Base-by-base conservation (phyloP, 2,113 vertebrate genomes). In the Plecotus auritus region DNA sequence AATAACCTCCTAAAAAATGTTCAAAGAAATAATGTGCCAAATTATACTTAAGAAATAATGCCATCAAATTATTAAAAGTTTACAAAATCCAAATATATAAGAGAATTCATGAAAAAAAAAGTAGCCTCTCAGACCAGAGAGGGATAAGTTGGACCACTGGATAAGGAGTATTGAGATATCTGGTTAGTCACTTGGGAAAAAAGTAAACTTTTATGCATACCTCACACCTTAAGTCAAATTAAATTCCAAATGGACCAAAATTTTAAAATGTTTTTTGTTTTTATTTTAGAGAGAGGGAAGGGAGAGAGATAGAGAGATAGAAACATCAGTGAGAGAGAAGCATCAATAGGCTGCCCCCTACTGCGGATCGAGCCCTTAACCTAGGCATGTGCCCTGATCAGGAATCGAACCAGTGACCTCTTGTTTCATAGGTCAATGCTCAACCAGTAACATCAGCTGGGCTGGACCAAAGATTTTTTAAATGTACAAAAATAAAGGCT, bases 1-100 rank as follows among this genome's bases (percentile, higher is more conserved):
- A 89, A 72, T 28, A 72, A 45, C 3, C 1, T 2, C 6, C 11
- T 12, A 7, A 32, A 56, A 93, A 78, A 42, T 45, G 9, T 51
- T 81, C 40, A 72, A 72, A 80, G 17, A 87, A 86, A 93, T 86
- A 49, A 70, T 70, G 4, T 30, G 47, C 17, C 30, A 80, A 86
- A 47, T 90, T 59, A 49, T 37, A 86, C 81, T 96, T 45, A 91
- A 49, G 64, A 96, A 87, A 83, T 45, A 83, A 59, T 30, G 13
- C 49, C 85, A 64, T 45, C 59, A 72, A 88, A 93, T 59, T 67
- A 83, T 59, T 94, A 82, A 54, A 88, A 66, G 13, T 54, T 85
- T 32, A 96, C 26, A 9, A 56, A 72, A 86, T 64, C 26, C 37
- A 76, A 73, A 32, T 28, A 72, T 0, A 67, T 67, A 76, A 49